phyloP scores from a whole-genome alignment of 2,797 vertebrate genomes.

The Kryptopterus vitreolus region DNA sequence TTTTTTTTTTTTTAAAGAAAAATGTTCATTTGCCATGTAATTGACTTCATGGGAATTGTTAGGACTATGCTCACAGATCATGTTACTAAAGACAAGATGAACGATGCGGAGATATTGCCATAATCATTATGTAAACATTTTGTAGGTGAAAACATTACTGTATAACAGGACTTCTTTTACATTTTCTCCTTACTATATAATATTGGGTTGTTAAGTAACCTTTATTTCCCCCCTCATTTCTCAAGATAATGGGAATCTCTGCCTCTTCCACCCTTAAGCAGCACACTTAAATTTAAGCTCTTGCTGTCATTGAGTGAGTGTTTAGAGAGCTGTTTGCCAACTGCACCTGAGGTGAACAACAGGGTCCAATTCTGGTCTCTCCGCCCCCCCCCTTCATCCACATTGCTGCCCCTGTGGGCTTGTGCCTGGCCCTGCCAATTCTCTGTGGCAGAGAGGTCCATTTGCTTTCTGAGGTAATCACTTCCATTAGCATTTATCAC shows the following conservation, averaged over 20 bases:
- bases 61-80: conserved; percentile 7
- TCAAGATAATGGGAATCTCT: conserved; percentile 15
- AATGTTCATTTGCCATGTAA: conserved; percentile 14
- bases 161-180: not conserved
- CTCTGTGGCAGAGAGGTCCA: conserved; percentile 61
- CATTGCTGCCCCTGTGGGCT: conserved; percentile 50
- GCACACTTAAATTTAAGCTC: conserved; percentile 18
- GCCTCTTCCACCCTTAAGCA: conserved; percentile 1
- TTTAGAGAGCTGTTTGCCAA: conserved; percentile 45
- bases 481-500: conserved; percentile 79
- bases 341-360: conserved; percentile 54
- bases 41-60: conserved; percentile 4
- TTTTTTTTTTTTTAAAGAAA: too few species aligned
- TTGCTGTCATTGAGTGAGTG: conserved; percentile 32
- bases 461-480: conserved; percentile 75
- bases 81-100: not conserved
- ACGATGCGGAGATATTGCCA: not conserved
- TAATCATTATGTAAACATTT: not conserved
- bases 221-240: conserved; percentile 1
- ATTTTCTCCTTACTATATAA: not conserved
- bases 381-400: conserved; percentile 52
- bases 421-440: conserved; percentile 53
- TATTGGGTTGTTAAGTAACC: conserved; percentile 4
- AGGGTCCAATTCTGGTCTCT: conserved; percentile 54
- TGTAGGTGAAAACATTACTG: too few species aligned